phyloP scores from a whole-genome alignment of 2,888 invertebrate species.

The Spisula subtruncata region DNA sequence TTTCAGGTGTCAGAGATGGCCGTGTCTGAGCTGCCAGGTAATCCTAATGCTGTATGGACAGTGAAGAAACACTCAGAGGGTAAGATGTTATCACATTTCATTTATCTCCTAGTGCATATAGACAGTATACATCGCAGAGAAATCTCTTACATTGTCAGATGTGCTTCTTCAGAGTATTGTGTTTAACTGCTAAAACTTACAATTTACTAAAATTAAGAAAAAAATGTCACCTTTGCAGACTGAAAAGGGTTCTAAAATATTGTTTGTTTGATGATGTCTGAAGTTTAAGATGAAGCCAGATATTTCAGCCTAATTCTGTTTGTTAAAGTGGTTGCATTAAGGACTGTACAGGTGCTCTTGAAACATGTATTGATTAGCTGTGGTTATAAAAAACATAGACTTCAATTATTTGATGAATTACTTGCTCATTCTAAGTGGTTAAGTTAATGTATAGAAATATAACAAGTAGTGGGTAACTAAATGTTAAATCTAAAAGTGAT shows the following conservation, averaged over 20 bases:
- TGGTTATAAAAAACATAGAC: too few species aligned
- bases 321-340: too few species aligned
- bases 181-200: too few species aligned
- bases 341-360: too few species aligned
- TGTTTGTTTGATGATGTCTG: too few species aligned
- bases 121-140: neutral
- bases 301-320: too few species aligned
- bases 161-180: too few species aligned
- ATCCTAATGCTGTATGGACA: conserved; percentile 99
- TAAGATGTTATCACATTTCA: conserved; percentile 89
- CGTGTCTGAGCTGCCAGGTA: conserved; percentile 99
- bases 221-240: too few species aligned
- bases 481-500: neutral
- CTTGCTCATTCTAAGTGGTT: neutral
- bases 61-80: conserved; percentile 98
- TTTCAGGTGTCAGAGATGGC: conserved; percentile 98
- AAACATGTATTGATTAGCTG: too few species aligned
- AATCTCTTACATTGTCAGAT: neutral
- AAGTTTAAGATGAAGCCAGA: too few species aligned
- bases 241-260: too few species aligned
- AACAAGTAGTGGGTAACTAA: neutral
- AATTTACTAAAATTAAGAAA: neutral
- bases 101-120: neutral
- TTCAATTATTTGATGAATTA: neutral
- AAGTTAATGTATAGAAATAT: neutral